Conservation (phyloP, 2,113 vertebrate genomes). For the Peromyscus californicus region DNA sequence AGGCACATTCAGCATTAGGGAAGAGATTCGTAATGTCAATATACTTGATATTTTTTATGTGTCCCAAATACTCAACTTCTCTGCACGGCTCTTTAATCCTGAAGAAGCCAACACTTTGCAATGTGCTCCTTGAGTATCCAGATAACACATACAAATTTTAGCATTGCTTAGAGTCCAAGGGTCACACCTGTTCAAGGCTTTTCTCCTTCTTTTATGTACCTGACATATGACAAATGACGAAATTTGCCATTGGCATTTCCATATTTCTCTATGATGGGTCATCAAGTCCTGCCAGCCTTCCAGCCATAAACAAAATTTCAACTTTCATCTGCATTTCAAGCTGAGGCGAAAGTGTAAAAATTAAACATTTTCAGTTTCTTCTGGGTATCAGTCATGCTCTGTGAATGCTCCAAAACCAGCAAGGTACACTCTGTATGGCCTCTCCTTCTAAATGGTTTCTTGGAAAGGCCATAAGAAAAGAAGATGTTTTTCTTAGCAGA, state of each 20-base stretch:
- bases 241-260: slow-evolving; percentile 46
- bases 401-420: background rate
- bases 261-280: slow-evolving; percentile 67
- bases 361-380: slow-evolving; percentile 72
- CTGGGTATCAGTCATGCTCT: slow-evolving; percentile 27
- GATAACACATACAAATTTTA: background rate
- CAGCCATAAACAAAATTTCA: slow-evolving; percentile 71
- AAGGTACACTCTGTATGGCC: background rate
- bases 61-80: background rate
- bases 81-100: background rate
- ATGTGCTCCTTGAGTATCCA: background rate
- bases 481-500: slow-evolving; percentile 76
- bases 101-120: background rate
- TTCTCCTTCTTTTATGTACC: background rate
- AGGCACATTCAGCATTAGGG: background rate
- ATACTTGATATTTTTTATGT: background rate
- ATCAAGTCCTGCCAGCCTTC: slow-evolving; percentile 30
- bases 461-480: slow-evolving; percentile 48
- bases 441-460: slow-evolving; percentile 60
- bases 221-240: slow-evolving; percentile 61
- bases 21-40: background rate
- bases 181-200: slow-evolving; percentile 6
- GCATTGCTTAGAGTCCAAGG: background rate
- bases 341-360: slow-evolving; percentile 58
- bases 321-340: slow-evolving; percentile 72